Conservation (phyloP, 2,888 invertebrate genomes). For the Alloscopus bannaensis region DNA sequence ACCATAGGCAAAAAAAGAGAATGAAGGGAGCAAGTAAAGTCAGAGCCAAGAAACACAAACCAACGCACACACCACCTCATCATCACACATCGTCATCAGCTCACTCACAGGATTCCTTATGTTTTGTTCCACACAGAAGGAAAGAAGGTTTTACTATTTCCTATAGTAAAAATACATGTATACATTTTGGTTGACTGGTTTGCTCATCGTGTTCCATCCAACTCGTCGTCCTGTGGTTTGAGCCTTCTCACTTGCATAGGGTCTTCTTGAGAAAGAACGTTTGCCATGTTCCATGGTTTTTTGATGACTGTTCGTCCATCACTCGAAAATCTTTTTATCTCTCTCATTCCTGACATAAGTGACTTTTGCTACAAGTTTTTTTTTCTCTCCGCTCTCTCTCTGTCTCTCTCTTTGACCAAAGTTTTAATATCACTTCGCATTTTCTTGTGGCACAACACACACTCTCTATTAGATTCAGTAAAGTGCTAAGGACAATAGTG, state of each 20-base stretch:
- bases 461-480: not conserved
- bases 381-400: constrained; percentile 35
- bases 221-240: too few relatives aligned
- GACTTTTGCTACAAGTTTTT: constrained; percentile 65
- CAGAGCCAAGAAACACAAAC: constrained; percentile 22
- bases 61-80: constrained; percentile 27
- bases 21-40: not conserved
- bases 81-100: constrained; percentile 30
- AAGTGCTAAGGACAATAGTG: not conserved
- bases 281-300: constrained; percentile 27
- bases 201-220: not conserved
- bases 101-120: constrained; percentile 1
- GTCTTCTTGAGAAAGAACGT: not conserved
- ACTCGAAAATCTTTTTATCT: constrained; percentile 63
- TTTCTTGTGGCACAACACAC: not conserved
- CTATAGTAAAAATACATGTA: not conserved
- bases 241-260: constrained; percentile 31
- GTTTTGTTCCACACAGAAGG: not conserved
- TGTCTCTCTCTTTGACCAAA: not conserved
- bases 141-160: not conserved
- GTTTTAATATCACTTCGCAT: too few relatives aligned
- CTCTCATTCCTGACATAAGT: constrained; percentile 64
- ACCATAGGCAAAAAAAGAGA: constrained; percentile 36
- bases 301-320: constrained; percentile 61
- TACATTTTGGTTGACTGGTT: not conserved